phyloP scores from a whole-genome alignment of 2,113 vertebrate genomes.

The Boulengeromyrus knoepffleri region DNA sequence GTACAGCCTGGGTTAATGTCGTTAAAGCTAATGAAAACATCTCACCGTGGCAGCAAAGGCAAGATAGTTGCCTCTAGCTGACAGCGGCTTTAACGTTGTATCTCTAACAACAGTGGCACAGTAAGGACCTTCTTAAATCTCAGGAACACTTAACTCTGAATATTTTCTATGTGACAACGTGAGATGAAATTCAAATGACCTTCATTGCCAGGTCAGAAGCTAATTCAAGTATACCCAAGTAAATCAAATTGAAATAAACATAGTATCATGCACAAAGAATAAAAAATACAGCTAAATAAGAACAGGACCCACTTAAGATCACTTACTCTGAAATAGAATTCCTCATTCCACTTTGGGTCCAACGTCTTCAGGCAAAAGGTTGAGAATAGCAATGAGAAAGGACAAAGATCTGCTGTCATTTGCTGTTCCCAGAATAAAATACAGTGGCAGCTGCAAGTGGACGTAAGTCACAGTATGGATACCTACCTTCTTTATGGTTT shows the following conservation, averaged over 20 bases:
- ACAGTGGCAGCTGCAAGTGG: not conserved
- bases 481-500: constrained; percentile 87
- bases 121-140: not conserved
- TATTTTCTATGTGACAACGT: not conserved
- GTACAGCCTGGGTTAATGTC: not conserved
- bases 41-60: not conserved
- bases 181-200: not conserved
- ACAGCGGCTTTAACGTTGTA: not conserved
- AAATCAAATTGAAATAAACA: not conserved
- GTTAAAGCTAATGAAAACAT: not conserved
- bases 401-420: not conserved
- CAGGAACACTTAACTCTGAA: not conserved
- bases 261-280: not conserved
- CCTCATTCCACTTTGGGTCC: constrained; percentile 96
- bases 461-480: not conserved
- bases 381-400: constrained; percentile 16
- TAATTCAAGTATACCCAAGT: not conserved
- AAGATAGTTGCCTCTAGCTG: not conserved
- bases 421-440: not conserved
- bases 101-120: not conserved
- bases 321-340: constrained; percentile 90
- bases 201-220: not conserved
- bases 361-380: constrained; percentile 62
- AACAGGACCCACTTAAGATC: not conserved
- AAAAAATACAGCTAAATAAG: not conserved